Conservation (phyloP, 2,113 vertebrate genomes). For the Kryptolebias marmoratus region DNA sequence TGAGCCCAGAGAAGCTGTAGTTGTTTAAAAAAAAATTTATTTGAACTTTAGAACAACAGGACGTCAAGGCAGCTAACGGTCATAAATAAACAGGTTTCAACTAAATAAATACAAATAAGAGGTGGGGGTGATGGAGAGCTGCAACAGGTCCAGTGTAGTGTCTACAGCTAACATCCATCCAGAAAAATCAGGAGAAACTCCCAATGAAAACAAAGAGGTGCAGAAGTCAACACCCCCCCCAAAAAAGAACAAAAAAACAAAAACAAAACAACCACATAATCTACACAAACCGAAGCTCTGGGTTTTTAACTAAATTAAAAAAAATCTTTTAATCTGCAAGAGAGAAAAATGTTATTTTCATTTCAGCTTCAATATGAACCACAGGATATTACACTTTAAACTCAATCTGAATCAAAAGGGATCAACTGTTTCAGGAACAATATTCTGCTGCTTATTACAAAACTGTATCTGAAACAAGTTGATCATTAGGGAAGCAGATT, state of each 20-base stretch:
- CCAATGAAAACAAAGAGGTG: too few species aligned
- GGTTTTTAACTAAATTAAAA: not conserved
- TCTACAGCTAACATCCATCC: slow-evolving; percentile 51
- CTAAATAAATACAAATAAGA: slow-evolving; percentile 66
- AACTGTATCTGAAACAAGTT: too few species aligned
- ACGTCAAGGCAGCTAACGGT: slow-evolving; percentile 22
- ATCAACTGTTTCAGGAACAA: too few species aligned
- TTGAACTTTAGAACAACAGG: slow-evolving; percentile 68
- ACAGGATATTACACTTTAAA: too few species aligned
- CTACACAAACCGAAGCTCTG: too few species aligned
- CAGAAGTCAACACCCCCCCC: not conserved
- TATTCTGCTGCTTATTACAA: too few species aligned
- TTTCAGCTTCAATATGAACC: not conserved
- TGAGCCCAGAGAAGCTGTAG: not conserved
- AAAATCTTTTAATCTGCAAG: not conserved
- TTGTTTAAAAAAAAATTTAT: slow-evolving; percentile 68
- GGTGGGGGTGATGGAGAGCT: slow-evolving; percentile 9
- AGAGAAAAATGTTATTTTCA: not conserved
- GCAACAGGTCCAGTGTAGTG: slow-evolving; percentile 64
- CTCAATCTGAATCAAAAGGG: too few species aligned
- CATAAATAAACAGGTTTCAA: slow-evolving; percentile 58
- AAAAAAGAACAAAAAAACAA: slow-evolving; percentile 13
- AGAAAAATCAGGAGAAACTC: slow-evolving; percentile 5
- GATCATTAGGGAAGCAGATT: too few species aligned
- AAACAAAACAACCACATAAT: slow-evolving; percentile 1